Percentiles rank a stretch among this genome's conserved stretches.
Evolutionary conservation across 2,113 vertebrate genomes (phyloP).

Genomic region (Zosterops borbonicus): DNA sequence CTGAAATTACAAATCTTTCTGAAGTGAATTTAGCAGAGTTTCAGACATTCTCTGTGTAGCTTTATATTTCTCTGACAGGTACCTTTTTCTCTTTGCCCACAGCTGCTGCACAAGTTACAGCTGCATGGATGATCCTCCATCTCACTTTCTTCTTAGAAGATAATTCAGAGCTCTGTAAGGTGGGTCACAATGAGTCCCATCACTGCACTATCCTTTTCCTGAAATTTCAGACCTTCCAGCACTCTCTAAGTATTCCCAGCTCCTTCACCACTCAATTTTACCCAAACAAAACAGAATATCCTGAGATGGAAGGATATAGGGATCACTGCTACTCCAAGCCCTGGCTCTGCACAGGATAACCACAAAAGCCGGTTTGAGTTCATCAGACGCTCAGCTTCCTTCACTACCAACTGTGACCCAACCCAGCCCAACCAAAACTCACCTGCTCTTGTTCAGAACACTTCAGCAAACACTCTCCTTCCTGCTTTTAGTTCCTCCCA

Average conservation of each 20-base stretch:
- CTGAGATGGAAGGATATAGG: neutral
- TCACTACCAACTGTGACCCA: neutral
- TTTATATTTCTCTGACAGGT: neutral
- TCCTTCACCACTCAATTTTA: neutral
- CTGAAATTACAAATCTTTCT: neutral
- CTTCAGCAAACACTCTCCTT: neutral
- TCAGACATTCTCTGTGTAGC: neutral
- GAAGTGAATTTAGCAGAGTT: neutral
- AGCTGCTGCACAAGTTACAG: neutral
- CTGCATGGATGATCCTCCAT: too few species aligned
- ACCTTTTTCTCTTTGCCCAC: neutral
- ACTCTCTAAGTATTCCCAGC: neutral
- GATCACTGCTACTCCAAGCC: neutral
- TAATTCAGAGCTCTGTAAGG: neutral
- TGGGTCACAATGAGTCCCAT: too few species aligned
- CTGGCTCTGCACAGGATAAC: neutral
- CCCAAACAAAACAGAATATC: neutral
- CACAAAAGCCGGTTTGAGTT: neutral
- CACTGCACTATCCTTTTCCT: neutral
- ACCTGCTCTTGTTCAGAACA: neutral
- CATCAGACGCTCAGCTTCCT: neutral
- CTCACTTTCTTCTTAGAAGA: neutral
- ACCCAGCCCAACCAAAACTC: neutral
- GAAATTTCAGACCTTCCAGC: neutral
- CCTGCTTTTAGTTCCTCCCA: neutral